Conservation (phyloP, 2,113 vertebrate genomes). For the Columba livia region DNA sequence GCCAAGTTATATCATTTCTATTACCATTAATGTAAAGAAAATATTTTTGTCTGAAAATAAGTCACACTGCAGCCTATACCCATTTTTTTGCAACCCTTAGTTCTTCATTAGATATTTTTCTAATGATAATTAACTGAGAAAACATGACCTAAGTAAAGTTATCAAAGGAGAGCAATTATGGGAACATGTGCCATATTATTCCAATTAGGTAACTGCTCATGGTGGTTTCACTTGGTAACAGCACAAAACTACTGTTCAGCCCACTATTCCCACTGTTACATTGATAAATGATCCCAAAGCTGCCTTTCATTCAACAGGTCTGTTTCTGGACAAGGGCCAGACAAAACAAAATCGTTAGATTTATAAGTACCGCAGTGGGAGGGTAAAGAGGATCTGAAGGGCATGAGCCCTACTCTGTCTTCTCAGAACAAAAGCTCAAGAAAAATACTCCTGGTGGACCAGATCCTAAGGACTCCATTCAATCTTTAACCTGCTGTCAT, state of each 20-base stretch:
- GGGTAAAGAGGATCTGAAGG: conserved; percentile 65
- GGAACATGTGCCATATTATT: conserved; percentile 78
- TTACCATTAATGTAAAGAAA: conserved; percentile 87
- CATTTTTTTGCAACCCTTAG: conserved; percentile 51
- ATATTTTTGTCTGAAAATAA: conserved; percentile 82
- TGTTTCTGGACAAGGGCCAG: conserved; percentile 78
- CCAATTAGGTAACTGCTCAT: conserved; percentile 76
- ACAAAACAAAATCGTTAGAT: conserved; percentile 80
- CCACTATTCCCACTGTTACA: conserved; percentile 75
- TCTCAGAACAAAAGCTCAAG: background rate
- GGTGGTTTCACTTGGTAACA: conserved; percentile 70
- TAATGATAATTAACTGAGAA: conserved; percentile 79
- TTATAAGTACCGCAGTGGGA: conserved; percentile 69
- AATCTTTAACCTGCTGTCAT: background rate
- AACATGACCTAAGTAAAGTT: conserved; percentile 76
- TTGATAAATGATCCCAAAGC: conserved; percentile 82
- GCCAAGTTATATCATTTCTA: conserved; percentile 81
- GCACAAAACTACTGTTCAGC: conserved; percentile 78
- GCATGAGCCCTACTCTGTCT: conserved; percentile 37
- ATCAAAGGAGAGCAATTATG: conserved; percentile 73
- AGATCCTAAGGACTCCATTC: background rate
- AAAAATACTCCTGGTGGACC: background rate
- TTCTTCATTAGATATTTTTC: conserved; percentile 65
- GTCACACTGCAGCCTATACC: conserved; percentile 59
- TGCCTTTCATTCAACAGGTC: conserved; percentile 71